Base-by-base conservation (phyloP, 2,888 invertebrate genomes). In the Apamea anceps region DNA sequence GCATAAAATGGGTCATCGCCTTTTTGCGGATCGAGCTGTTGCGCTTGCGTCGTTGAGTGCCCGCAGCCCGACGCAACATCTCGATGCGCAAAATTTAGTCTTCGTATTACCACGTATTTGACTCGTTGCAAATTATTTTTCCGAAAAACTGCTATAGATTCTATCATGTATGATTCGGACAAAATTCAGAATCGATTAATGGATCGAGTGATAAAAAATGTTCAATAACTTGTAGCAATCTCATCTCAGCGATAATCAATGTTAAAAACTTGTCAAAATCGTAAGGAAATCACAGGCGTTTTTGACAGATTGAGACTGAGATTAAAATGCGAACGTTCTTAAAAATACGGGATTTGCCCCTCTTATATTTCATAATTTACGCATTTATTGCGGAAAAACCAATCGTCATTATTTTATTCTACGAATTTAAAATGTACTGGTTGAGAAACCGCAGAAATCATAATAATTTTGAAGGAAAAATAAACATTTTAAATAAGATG, bases 361-460 rank as follows among this genome's bases (percentile, higher is more conserved):
- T 57, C 60, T 62, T 4, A 48, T 67, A 54, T 48, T 37, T 60
- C 66, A 65, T 6, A 13, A 65, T 12, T 70, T 51, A 70, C 57
- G 42, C 42, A 82, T 82, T 70, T 67, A 78, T 66, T 66, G 21
- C 51, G 65, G 65, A 78, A 79, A 84, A 70, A 45, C 68, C 62
- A 79, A 79, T 63, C 72, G 42, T 32, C 71, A 68, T 63, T 80
- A 73, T 80, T 80, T 70, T 37, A 80, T 80, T 73, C 82, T 79
- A 54, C 21, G 66, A 79, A 84, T 28, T 60, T 51, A 48, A 51
- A 54, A 70, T 18, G 37, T 70, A 42, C 57, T 57, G 12, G 21
- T 83, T 77, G 68, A 37, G 51, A 66, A 84, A 81, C 60, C 70
- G 66, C 66, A 84, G 18, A 62, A 66, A 15, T 71, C 28, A 15